These are phyloP conservation scores for Leucoraja ocellata DNA, from an alignment of 2,797 vertebrate species.

Conservation along the genomic window DNA sequence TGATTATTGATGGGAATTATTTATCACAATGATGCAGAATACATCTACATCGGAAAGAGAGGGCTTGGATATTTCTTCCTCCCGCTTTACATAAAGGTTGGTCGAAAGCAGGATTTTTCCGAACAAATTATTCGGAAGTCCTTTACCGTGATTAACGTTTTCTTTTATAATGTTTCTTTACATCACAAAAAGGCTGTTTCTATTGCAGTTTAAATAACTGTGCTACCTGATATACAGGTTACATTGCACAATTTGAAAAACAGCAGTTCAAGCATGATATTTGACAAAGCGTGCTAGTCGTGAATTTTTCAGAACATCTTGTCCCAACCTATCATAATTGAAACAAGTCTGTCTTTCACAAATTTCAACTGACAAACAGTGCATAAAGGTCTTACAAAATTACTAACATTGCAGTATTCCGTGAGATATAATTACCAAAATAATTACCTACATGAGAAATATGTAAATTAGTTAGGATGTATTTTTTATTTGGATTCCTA, in stretches of 20 bases:
- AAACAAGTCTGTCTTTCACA: neutral
- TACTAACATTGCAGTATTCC: neutral
- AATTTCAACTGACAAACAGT: neutral
- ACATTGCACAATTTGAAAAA: neutral
- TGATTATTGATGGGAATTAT: constrained; percentile 21
- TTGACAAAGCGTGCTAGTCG: neutral
- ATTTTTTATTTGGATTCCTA: neutral
- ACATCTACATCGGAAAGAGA: neutral
- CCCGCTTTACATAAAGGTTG: no score
- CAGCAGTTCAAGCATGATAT: neutral
- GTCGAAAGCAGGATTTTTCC: neutral
- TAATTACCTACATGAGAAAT: neutral
- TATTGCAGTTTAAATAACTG: neutral
- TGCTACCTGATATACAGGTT: neutral
- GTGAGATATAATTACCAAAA: neutral
- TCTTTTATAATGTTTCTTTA: neutral
- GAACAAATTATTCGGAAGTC: neutral
- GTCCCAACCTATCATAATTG: neutral
- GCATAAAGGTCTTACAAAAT: neutral
- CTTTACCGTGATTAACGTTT: neutral
- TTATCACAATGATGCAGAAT: neutral
- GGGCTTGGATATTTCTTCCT: neutral
- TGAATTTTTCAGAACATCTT: neutral
- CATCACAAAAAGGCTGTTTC: neutral
- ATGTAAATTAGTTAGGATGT: neutral